Conservation (phyloP, 2,113 vertebrate genomes). For the Lampris incognitus region DNA sequence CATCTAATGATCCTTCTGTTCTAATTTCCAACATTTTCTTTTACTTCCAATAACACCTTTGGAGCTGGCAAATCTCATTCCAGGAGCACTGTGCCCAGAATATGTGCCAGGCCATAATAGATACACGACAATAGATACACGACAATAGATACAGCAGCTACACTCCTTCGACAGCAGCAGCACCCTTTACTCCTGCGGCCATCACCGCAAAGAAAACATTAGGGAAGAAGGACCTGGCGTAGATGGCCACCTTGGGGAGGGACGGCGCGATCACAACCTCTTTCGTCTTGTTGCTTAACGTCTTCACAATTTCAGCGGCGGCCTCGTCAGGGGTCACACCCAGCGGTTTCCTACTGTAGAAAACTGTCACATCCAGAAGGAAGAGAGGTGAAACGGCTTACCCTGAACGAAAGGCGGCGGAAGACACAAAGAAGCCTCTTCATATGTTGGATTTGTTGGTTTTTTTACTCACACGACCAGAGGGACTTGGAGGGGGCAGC, state of each 20-base stretch:
- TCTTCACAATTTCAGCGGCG: conserved; percentile 86
- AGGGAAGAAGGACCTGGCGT: conserved; percentile 87
- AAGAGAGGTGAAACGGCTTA: neutral
- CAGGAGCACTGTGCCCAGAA: too few relatives aligned
- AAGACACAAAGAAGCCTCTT: neutral
- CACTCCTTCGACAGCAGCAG: conserved; percentile 72
- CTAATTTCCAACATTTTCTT: neutral
- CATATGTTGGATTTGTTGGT: neutral
- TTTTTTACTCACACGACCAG: conserved; percentile 67
- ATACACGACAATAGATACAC: too few relatives aligned
- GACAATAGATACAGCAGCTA: conserved; percentile 2
- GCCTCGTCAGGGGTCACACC: conserved; percentile 87
- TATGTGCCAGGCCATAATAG: neutral
- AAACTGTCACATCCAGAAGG: conserved; percentile 71
- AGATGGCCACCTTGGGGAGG: conserved; percentile 88
- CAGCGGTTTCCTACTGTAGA: conserved; percentile 84
- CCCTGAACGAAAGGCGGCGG: neutral
- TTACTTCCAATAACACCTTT: neutral
- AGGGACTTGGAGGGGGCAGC: conserved; percentile 57
- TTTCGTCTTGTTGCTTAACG: conserved; percentile 86
- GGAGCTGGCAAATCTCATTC: neutral
- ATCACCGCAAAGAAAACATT: conserved; percentile 92
- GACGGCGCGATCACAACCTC: conserved; percentile 92
- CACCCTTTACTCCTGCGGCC: conserved; percentile 88
- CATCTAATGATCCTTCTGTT: neutral